Evolutionary conservation across 2,113 vertebrate genomes (phyloP), one percentile per base, ranked within the genome.

Genomic region (Rhinoderma darwinii): DNA sequence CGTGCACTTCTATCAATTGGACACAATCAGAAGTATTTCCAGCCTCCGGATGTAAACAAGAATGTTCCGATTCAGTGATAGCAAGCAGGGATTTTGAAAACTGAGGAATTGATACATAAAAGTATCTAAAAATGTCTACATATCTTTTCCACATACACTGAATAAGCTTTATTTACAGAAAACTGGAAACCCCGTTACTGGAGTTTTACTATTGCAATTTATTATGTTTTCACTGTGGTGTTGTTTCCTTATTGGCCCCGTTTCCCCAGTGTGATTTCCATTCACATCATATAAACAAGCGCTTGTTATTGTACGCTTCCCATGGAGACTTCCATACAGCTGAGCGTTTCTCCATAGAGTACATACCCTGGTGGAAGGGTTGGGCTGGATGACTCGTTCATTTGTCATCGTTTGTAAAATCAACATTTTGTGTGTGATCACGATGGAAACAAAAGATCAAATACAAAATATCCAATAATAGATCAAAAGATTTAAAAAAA

Each of bases 251-350:
- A 8, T 63, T 15, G 61, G 61, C 61, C 61, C 1, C 61, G 1
- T 32, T 10, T 35, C 35, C 68, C 68, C 68, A 9, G 35, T 27
- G 68, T 72, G 68, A 6, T 14, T 35, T 37, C 68, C 68, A 72
- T 72, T 72, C 68, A 72, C 68, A 72, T 68, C 32, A 35, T 8
- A 35, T 72, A 72, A 37, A 72, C 68, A 72, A 39, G 63, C 30
- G 63, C 63, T 68, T 68, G 63, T 68, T 68, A 68, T 68, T 68
- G 63, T 10, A 30, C 18, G 18, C 68, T 17, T 37, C 68, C 68
- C 35, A 7, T 22, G 68, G 68, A 72, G 68, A 72, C 32, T 5
- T 32, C 0, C 6, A 27, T 25, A 5, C 10, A 11, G 63, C 63
- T 5, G 30, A 68, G 63, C 63, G 30, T 68, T 68, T 30, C 63